These are phyloP conservation scores for Solenopsis invicta DNA, from an alignment of 1,140 invertebrate genomes.

Conservation along the genomic window DNA sequence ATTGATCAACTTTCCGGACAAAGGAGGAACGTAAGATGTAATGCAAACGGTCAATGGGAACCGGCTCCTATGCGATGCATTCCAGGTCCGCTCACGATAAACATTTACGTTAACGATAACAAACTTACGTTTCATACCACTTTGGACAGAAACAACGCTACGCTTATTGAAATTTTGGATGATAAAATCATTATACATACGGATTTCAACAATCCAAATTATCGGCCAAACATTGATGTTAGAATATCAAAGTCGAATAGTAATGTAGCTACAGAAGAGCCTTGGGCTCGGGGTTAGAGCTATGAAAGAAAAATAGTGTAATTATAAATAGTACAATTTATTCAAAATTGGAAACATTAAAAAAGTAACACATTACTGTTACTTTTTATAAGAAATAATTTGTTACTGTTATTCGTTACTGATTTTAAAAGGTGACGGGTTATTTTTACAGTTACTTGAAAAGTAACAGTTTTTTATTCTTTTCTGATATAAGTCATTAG, in stretches of 20 bases:
- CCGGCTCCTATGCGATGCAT: conserved; percentile 82
- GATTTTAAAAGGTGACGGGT: too few relatives aligned
- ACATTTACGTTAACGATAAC: conserved; percentile 77
- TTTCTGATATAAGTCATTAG: too few relatives aligned
- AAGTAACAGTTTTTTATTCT: too few relatives aligned
- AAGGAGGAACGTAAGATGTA: conserved; percentile 76
- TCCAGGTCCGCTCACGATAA: conserved; percentile 82
- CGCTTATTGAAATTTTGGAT: conserved; percentile 56
- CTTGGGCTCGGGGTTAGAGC: conserved; percentile 3
- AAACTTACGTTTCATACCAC: conserved; percentile 26
- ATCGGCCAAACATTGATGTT: conserved; percentile 58
- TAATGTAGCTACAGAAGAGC: not conserved
- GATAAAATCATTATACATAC: conserved; percentile 69
- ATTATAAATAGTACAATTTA: conserved; percentile 14
- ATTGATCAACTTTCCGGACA: conserved; percentile 60
- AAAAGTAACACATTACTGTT: too few relatives aligned
- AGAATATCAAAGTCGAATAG: not conserved
- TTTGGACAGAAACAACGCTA: conserved; percentile 23
- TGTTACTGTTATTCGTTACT: too few relatives aligned
- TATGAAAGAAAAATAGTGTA: not conserved
- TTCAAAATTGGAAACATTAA: too few relatives aligned
- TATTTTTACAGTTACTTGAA: too few relatives aligned
- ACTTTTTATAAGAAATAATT: too few relatives aligned
- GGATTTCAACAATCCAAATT: not conserved
- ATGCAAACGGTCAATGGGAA: conserved; percentile 80